Evolutionary conservation across 2,888 invertebrate species (phyloP).

Genomic region (Sepioteuthis lessoniana): DNA sequence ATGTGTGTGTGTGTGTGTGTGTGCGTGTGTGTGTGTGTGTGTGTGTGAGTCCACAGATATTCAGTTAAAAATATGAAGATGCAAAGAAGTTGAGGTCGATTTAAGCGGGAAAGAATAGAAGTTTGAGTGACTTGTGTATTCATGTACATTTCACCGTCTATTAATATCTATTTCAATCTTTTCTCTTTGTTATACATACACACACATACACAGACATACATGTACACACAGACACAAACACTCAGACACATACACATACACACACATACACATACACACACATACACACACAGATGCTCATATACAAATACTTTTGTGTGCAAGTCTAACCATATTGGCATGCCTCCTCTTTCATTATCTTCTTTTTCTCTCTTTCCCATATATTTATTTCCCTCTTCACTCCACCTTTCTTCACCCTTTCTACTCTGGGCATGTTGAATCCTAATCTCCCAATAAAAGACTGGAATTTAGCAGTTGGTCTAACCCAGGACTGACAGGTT

Average conservation of each 20-base stretch:
- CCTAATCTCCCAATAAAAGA: slow-evolving; percentile 1
- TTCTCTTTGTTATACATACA: neutral
- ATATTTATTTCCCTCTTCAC: neutral
- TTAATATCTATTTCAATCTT: too few relatives aligned
- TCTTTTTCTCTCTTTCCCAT: neutral
- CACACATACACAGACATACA: neutral
- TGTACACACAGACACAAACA: neutral
- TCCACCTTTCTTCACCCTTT: neutral
- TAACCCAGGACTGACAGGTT: neutral
- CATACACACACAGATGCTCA: neutral
- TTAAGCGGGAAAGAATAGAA: too few relatives aligned
- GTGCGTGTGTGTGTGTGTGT: too few relatives aligned
- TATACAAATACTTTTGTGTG: neutral
- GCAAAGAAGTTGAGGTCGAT: too few relatives aligned
- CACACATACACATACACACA: neutral
- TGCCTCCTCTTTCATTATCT: neutral
- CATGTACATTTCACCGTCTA: too few relatives aligned
- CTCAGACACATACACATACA: neutral
- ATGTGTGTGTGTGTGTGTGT: too few relatives aligned
- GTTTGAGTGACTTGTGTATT: too few relatives aligned
- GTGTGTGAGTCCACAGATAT: too few relatives aligned
- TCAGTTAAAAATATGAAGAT: too few relatives aligned
- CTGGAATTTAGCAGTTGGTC: neutral
- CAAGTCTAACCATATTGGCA: neutral
- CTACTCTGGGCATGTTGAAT: neutral